Evolutionary conservation across 2,113 vertebrate species (phyloP), one percentile per base, ranked within the genome.

Genomic region (Paradoxurus hermaphroditus): DNA sequence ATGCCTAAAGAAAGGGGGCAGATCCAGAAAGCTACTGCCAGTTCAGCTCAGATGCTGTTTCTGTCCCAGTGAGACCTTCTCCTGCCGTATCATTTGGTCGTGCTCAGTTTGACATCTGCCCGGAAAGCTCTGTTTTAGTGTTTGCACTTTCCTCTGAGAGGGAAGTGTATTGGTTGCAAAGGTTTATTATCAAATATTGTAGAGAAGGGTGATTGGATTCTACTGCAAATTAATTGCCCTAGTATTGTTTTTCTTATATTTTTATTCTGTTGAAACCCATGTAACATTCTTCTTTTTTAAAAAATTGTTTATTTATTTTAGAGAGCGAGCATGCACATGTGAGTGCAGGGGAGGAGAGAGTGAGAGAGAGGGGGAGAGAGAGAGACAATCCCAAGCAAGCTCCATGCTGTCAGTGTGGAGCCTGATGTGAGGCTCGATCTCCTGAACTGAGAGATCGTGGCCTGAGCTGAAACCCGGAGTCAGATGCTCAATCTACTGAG

Each of bases 221-320:
- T 31, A 53, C 27, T 90, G 29, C 41, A 73, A 4, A 53, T 41
- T 77, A 39, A 25, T 92, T 96, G 87, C 53, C 46, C 59, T 88
- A 44, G n/a, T 62, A 77, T 34, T 85, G 18, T 84, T 91, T 96
- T 96, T 90, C 6, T 49, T 89, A 4, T 41, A 34, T 68, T 70
- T 83, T 83, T 8, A 41, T 86, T 81, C 36, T 8, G 1, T 75
- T 88, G 83, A 96, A 89, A 89, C 21, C 7, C 36, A 59, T 9
- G 18, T 59, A 53, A n/a, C 9, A 49, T 49, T 68, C 34, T 91
- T 85, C 81, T 91, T 56, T 9, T 59, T 59, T 59, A 0, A 23
- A 21, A 19, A 56, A 56, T 56, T 21, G 21, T 56, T 56, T 56
- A 51, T 21, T 56, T 56, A 56, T 21, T 56, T 56, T 56, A 19